Conservation (phyloP, 1,140 invertebrate species). For the Babylonia areolata region DNA sequence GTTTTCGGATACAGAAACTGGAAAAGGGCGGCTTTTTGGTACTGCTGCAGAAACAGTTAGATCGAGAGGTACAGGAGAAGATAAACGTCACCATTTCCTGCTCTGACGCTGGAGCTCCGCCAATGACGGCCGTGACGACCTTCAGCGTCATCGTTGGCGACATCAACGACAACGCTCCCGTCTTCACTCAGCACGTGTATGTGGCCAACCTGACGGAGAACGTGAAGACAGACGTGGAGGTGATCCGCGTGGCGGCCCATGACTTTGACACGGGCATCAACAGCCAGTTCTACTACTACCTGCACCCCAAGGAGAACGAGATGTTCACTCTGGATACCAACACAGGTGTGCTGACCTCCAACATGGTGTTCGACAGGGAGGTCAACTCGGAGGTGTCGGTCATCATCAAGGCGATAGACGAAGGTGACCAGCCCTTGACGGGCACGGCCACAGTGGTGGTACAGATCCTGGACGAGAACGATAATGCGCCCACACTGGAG, state of each 20-base stretch:
- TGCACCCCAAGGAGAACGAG: conserved; percentile 48
- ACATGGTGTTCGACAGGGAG: conserved; percentile 90
- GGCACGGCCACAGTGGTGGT: conserved; percentile 85
- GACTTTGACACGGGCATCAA: conserved; percentile 81
- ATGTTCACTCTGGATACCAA: conserved; percentile 84
- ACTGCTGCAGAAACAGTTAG: conserved; percentile 49
- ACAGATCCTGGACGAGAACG: conserved; percentile 60
- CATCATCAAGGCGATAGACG: conserved; percentile 87
- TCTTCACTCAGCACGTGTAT: conserved; percentile 54
- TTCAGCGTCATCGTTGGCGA: conserved; percentile 58
- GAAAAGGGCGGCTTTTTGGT: conserved; percentile 49
- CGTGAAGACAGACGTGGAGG: conserved; percentile 26
- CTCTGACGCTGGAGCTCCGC: conserved; percentile 54
- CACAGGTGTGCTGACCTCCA: conserved; percentile 85
- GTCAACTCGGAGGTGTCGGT: conserved; percentile 83
- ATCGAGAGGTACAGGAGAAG: conserved; percentile 54
- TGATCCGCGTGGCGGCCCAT: conserved; percentile 54
- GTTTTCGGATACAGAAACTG: conserved; percentile 49
- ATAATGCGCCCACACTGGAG: conserved; percentile 57
- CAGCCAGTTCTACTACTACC: conserved; percentile 61
- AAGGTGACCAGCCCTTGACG: conserved; percentile 84
- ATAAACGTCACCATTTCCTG: conserved; percentile 54
- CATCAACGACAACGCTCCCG: conserved; percentile 61
- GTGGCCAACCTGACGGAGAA: conserved; percentile 47
- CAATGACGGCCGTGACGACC: conserved; percentile 40